phyloP scores from a whole-genome alignment of 1,140 invertebrate genomes.

The Drosophila kurseongensis region DNA sequence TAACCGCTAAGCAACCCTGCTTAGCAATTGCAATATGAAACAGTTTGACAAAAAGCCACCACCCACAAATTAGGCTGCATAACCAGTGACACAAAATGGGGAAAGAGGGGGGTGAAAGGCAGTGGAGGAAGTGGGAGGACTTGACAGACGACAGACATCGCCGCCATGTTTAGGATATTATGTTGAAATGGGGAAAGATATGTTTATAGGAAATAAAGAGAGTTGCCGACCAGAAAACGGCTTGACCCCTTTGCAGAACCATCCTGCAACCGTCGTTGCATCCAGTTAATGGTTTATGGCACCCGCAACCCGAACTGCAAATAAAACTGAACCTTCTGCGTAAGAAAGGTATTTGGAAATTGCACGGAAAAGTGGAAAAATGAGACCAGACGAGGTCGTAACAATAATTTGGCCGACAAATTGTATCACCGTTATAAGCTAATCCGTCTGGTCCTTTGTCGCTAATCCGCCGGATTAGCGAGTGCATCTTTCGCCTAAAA shows the following conservation, averaged over 20 bases:
- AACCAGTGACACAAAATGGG: conserved; percentile 27
- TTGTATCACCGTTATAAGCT: conserved; percentile 76
- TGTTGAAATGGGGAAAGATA: neutral
- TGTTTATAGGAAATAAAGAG: conserved; percentile 3
- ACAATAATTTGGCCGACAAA: conserved; percentile 64
- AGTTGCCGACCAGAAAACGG: conserved; percentile 24
- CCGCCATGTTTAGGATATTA: conserved; percentile 31
- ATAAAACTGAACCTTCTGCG: conserved; percentile 55
- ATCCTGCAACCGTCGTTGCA: neutral
- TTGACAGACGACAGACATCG: conserved; percentile 40
- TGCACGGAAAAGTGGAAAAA: conserved; percentile 8
- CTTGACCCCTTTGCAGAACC: conserved; percentile 65
- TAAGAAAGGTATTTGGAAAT: conserved; percentile 54
- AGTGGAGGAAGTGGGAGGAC: conserved; percentile 10
- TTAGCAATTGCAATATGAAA: conserved; percentile 63
- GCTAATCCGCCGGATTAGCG: conserved; percentile 76
- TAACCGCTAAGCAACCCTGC: conserved; percentile 47
- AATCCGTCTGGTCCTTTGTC: conserved; percentile 65
- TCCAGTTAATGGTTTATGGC: conserved; percentile 65
- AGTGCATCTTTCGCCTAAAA: conserved; percentile 64
- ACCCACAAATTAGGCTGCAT: conserved; percentile 78
- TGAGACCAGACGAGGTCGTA: conserved; percentile 51
- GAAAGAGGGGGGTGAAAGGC: neutral
- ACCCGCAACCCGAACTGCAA: neutral
- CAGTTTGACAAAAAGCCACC: conserved; percentile 79